phyloP scores from a whole-genome alignment of 2,113 vertebrate species.

The Paedocypris sp. region DNA sequence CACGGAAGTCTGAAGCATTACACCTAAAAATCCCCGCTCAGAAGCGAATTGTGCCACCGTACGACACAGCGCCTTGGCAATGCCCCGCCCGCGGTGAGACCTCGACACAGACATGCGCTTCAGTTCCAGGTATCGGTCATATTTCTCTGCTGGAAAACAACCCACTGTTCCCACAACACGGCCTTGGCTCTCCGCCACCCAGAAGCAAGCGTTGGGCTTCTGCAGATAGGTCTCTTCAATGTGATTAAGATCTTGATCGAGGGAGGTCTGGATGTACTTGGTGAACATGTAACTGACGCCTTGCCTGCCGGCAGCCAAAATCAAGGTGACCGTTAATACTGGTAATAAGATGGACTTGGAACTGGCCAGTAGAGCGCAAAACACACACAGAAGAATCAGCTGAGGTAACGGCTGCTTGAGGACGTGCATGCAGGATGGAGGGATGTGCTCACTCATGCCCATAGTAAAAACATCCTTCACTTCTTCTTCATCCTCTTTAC shows the following conservation, averaged over 20 bases:
- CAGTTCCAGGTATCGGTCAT: constrained; percentile 45
- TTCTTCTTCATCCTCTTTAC: constrained; percentile 38
- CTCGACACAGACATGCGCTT: constrained; percentile 56
- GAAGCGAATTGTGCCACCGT: constrained; percentile 51
- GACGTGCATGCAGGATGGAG: constrained; percentile 52
- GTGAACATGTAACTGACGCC: constrained; percentile 41
- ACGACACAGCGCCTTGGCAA: constrained; percentile 57
- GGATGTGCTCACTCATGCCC: constrained; percentile 63
- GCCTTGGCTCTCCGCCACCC: constrained; percentile 61
- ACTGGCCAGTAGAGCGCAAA: constrained; percentile 54
- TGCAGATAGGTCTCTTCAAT: constrained; percentile 47
- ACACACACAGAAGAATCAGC: constrained; percentile 51
- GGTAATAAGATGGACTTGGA: constrained; percentile 58
- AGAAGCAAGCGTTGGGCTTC: constrained; percentile 54
- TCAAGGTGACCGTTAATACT: constrained; percentile 50
- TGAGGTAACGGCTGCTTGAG: constrained; percentile 59
- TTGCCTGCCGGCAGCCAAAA: constrained; percentile 55
- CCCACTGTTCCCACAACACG: constrained; percentile 54
- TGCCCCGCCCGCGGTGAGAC: constrained; percentile 53
- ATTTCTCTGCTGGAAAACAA: constrained; percentile 36
- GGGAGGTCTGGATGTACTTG: constrained; percentile 47
- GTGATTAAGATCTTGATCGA: constrained; percentile 47
- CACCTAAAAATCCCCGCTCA: constrained; percentile 43
- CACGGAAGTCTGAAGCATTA: constrained; percentile 55
- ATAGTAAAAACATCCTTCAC: constrained; percentile 59